Evolutionary conservation across 2,888 invertebrate genomes (phyloP), one percentile per base, ranked within the genome.

Genomic region (Orthosia cruda): DNA sequence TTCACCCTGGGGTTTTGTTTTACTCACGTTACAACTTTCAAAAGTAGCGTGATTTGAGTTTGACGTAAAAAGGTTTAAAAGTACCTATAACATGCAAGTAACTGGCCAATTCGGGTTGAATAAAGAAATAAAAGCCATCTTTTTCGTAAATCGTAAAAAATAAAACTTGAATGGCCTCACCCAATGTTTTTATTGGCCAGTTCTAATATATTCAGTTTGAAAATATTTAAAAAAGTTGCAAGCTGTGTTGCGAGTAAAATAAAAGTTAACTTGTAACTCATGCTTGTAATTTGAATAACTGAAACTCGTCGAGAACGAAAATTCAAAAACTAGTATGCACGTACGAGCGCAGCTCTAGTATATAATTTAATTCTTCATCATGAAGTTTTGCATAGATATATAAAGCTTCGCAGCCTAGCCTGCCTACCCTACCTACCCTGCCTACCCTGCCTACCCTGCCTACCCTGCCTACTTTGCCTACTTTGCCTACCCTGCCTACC

Each of bases 351-450:
- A 85, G 77, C 73, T 85, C 72, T 71, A 76, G 77, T 79, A 65
- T 78, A 65, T 70, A 80, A 80, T 72, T 79, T 61, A 80, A 83
- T 73, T 80, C 61, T 75, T 64, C 75, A 71, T 80, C 58, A 62
- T 55, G 16, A 69, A 84, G 71, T 69, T 84, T 68, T 76, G 68
- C 76, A 75, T 69, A 84, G 80, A n/a, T n/a, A n/a, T n/a, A 75
- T 69, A 80, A 50, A 52, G 40, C 58, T 75, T 68, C 32, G 76
- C 26, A 26, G 26, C 3, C 26, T 26, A n/a, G n/a, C n/a, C n/a
- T n/a, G n/a, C n/a, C n/a, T n/a, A n/a, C n/a, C n/a, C n/a, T n/a
- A n/a, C n/a, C n/a, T n/a, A n/a, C n/a, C n/a, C n/a, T n/a, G n/a
- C n/a, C n/a, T n/a, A n/a, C n/a, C n/a, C n/a, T n/a, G n/a, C n/a